Evolutionary conservation across 1,140 invertebrate species (phyloP), one percentile per base, ranked within the genome.

Genomic region (Drosophila biarmipes): DNA sequence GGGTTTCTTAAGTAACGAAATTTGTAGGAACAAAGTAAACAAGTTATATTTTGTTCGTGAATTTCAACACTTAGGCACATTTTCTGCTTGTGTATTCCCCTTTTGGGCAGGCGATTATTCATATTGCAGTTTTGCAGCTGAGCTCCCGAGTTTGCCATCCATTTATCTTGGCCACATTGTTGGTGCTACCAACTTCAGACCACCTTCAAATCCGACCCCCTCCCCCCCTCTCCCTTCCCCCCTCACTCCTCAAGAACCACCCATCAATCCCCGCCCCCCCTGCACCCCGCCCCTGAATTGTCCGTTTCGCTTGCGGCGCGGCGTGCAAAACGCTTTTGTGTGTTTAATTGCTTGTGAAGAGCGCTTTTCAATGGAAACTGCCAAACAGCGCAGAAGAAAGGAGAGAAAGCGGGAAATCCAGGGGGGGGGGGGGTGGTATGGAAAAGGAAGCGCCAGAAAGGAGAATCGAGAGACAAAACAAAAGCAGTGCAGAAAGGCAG

Each of bases 341-440:
- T 89, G 84, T 89, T 89, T 89, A 89, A 89, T 89, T 89, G 84
- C 85, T 89, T 89, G 84, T 89, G 85, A 89, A 89, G 84, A 85
- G 84, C 73, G 76, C 85, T 89, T 87, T 89, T 86, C 82, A 87
- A 87, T 87, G 82, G 82, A 86, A 86, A 87, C 66, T 75, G 71
- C 80, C 78, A 55, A 57, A 84, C 67, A 73, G 55, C 38, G 48
- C 27, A 15, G 45, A 38, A 62, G 58, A 61, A 42, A 27, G 45
- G 63, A 68, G 66, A 54, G 34, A 49, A 40, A 19, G 58, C 11
- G 29, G 59, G 11, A 24, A 45, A 14, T 15, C n/a, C n/a, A 15
- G 29, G 10, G 1, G 14, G 35, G 31, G 2, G 17, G 21, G 24
- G 4, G 24, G 19, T 8, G 29, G 29, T 15, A 15, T 21, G 11